Conservation (phyloP, 2,113 vertebrate genomes). For the Gambusia holbrooki region DNA sequence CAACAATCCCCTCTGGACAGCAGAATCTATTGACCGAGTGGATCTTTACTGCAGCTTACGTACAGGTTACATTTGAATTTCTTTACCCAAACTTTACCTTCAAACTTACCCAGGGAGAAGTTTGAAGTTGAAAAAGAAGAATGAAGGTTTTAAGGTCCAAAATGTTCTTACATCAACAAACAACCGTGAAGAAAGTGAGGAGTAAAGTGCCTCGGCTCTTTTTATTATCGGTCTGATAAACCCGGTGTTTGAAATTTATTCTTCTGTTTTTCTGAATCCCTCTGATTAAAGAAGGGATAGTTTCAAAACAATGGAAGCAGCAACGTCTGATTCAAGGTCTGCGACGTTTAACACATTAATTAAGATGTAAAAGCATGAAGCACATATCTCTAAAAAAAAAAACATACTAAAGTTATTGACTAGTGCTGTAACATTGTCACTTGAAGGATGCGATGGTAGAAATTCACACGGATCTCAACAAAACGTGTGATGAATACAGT, state of each 20-base stretch:
- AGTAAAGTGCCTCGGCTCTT: not conserved
- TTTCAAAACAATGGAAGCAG: not conserved
- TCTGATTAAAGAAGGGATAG: not conserved
- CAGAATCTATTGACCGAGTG: not conserved
- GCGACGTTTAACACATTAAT: not conserved
- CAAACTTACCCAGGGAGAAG: too few species aligned
- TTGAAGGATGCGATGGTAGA: not conserved
- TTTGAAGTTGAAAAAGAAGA: not conserved
- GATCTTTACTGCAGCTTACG: not conserved
- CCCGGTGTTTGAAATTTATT: not conserved
- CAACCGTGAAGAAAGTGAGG: not conserved
- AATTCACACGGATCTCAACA: not conserved
- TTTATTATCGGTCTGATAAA: not conserved
- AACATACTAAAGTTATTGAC: not conserved
- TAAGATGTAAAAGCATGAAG: not conserved
- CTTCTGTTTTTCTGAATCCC: not conserved
- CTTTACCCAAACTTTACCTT: too few species aligned
- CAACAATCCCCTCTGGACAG: not conserved
- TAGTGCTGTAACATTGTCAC: not conserved
- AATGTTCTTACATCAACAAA: not conserved
- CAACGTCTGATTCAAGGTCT: not conserved
- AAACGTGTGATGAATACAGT: not conserved
- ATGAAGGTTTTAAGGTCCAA: not conserved
- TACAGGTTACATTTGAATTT: not conserved
- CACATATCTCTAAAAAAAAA: not conserved